phyloP scores from a whole-genome alignment of 2,113 vertebrate species.

The Crotophaga sulcirostris region DNA sequence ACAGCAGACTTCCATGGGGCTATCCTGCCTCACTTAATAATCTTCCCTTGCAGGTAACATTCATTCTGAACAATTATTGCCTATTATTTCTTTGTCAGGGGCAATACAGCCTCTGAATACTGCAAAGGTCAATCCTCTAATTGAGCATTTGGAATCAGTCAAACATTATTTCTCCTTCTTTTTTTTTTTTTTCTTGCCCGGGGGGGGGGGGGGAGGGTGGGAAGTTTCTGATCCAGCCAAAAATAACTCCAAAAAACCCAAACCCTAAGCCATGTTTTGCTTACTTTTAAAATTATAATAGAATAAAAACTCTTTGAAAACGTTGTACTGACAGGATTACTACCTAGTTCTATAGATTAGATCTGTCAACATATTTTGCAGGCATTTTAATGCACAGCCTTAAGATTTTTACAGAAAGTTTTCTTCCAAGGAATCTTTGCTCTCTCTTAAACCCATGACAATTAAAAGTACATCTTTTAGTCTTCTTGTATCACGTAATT shows the following conservation, averaged over 20 bases:
- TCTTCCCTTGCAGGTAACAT: slow-evolving; percentile 25
- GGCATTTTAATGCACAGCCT: not conserved
- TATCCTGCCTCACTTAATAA: not conserved
- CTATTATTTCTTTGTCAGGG: not conserved
- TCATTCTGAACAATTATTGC: not conserved
- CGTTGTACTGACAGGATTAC: not conserved
- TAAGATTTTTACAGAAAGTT: not conserved
- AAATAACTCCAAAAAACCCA: not conserved
- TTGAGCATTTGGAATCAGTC: not conserved
- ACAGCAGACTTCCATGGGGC: not conserved
- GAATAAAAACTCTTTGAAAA: not conserved
- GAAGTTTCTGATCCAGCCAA: not conserved
- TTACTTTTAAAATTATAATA: not conserved
- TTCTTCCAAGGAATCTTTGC: not conserved
- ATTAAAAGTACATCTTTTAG: not conserved
- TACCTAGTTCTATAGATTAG: not conserved
- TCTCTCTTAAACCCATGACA: not conserved
- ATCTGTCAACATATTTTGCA: not conserved
- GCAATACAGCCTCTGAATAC: not conserved
- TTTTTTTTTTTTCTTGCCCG: not conserved
- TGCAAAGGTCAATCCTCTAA: not conserved
- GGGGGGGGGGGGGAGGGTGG: not conserved
- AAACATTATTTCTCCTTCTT: not conserved
- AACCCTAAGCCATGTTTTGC: not conserved
- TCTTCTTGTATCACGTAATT: not conserved